Conservation (phyloP, 2,113 vertebrate genomes). For the Aldabrachelys gigantea region DNA sequence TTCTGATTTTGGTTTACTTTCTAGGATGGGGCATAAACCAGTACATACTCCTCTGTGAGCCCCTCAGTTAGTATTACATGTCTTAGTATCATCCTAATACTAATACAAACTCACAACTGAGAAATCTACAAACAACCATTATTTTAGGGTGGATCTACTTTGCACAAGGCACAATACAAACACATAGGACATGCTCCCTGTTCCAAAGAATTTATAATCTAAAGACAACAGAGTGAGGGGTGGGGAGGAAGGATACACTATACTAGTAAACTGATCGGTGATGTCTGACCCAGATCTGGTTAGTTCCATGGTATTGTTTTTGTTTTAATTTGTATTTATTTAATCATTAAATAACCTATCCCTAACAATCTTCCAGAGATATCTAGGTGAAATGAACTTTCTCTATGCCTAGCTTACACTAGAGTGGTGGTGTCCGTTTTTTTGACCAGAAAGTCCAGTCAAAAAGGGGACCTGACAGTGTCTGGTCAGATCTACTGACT, state of each 20-base stretch:
- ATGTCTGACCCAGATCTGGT: too few species aligned
- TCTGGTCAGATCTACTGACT: too few species aligned
- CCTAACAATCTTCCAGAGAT: too few species aligned
- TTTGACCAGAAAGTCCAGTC: too few species aligned
- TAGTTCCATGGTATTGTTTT: too few species aligned
- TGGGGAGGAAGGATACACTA: background rate
- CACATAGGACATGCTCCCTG: background rate
- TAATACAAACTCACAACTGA: background rate
- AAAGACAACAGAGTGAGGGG: background rate
- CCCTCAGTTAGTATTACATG: background rate
- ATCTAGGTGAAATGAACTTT: too few species aligned
- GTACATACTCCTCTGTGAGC: background rate
- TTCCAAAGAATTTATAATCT: background rate
- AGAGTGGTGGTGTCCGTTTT: too few species aligned
- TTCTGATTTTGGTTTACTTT: background rate
- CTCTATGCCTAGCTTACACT: too few species aligned
- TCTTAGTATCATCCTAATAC: background rate
- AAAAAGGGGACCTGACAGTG: too few species aligned
- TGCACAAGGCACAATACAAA: background rate
- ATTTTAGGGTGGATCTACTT: background rate
- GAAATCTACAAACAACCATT: background rate
- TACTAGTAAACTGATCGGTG: background rate
- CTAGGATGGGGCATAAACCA: background rate
- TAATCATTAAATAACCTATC: too few species aligned
- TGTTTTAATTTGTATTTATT: too few species aligned